Evolutionary conservation across 2,113 vertebrate genomes (phyloP), one percentile per base, ranked within the genome.

Genomic region (Psilopsiagon aurifrons): DNA sequence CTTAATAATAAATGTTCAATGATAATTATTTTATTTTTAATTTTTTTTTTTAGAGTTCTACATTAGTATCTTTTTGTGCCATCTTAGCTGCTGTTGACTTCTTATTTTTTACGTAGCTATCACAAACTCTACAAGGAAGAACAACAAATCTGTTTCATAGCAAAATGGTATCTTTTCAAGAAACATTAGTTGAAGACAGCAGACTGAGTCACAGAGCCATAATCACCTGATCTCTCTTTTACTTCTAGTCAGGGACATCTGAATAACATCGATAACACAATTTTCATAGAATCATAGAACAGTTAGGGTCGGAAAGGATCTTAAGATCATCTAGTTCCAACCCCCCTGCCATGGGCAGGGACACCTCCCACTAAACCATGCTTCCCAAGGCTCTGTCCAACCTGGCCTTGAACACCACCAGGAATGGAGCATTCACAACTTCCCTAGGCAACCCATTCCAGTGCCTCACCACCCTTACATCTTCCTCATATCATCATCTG

Each of bases 61-160:
- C 2, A 6, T 59, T 20, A 41, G 1, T 31, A 59, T 11, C 0
- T 16, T 46, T 81, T 14, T 16, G 5, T 23, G 10, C 5, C 7
- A 43, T 49, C n/a, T 49, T 47, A 67, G 16, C 5, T 76, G 67
- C 15, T 25, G 3, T 71, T 88, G 41, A 66, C 2, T 46, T 43
- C 20, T 54, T 57, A 31, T 12, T 27, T 46, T 87, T 51, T 39
- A 43, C 16, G 22, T 6, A 62, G 20, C 7, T 71, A 37, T 24
- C 20, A 60, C 23, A 79, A 83, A 23, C 4, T 5, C 7, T 44
- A 41, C 2, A 74, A 49, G 11, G 3, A 66, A 22, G 44, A 87
- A 74, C 24, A 46, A 1, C 7, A 41, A 59, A 24, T 68, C 6
- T 54, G 24, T 81, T 60, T 37, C 7, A 29, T 10, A 22, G 4